Conservation (phyloP, 1,140 invertebrate genomes). For the Hestina assimilis region DNA sequence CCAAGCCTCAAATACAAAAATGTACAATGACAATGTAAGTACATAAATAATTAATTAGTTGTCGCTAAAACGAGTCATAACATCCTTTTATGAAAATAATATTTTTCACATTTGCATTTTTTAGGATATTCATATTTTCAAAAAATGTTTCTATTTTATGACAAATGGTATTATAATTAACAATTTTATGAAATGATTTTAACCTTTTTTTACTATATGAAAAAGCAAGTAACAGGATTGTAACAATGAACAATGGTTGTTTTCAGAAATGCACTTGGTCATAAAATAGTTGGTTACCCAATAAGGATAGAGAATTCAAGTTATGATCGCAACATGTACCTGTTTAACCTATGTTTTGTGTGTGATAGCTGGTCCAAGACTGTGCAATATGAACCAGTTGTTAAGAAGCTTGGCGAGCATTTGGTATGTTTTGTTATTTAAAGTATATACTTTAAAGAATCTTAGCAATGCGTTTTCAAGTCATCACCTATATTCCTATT, state of each 20-base stretch:
- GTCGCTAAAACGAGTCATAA: too few species aligned
- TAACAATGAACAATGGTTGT: conserved; percentile 5
- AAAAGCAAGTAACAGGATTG: too few species aligned
- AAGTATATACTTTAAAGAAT: too few species aligned
- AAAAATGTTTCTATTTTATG: too few species aligned
- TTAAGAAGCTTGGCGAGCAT: conserved; percentile 95
- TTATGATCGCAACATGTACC: conserved; percentile 95
- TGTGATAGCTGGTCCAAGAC: conserved; percentile 93
- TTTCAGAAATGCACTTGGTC: conserved; percentile 86
- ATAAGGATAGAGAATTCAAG: conserved; percentile 93
- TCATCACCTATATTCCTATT: neutral
- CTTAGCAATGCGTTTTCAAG: too few species aligned
- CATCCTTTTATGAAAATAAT: too few species aligned
- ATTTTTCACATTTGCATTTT: too few species aligned
- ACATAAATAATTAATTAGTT: conserved; percentile 3
- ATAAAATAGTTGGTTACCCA: conserved; percentile 96
- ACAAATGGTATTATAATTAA: too few species aligned
- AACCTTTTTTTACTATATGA: too few species aligned
- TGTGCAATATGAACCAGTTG: conserved; percentile 94
- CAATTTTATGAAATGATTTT: too few species aligned
- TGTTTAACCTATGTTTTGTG: conserved; percentile 97
- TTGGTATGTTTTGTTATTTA: conserved; percentile 78
- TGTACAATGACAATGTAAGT: conserved; percentile 95
- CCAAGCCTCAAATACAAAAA: conserved; percentile 93
- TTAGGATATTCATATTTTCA: too few species aligned